Evolutionary conservation across 2,113 vertebrate genomes (phyloP).

Genomic region (Maccullochella peelii): DNA sequence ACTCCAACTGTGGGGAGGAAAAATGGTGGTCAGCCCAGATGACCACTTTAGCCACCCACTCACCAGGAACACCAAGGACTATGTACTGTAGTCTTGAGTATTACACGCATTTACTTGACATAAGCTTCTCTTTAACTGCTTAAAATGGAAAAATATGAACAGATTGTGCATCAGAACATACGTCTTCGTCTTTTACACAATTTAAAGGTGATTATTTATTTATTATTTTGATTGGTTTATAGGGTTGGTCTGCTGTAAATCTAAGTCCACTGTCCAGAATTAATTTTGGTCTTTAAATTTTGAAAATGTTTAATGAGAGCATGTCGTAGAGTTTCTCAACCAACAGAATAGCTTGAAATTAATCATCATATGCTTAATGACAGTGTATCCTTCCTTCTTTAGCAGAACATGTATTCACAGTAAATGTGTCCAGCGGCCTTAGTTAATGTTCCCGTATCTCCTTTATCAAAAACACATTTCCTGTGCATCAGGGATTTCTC

Average conservation of each 20-base stretch:
- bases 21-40: conserved; percentile 59
- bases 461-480: conserved; percentile 36
- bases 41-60: conserved; percentile 62
- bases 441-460: conserved; percentile 12
- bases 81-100: conserved; percentile 25
- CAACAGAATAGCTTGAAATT: background rate
- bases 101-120: background rate
- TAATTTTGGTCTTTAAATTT: background rate
- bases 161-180: background rate
- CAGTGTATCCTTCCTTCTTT: background rate
- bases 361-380: background rate
- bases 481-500: conserved; percentile 39
- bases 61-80: conserved; percentile 10
- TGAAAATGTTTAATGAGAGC: background rate
- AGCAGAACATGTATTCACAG: background rate
- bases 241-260: background rate
- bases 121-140: background rate
- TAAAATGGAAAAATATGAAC: background rate
- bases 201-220: background rate
- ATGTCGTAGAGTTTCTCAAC: background rate
- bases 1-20: conserved; percentile 52
- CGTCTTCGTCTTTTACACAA: background rate
- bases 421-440: background rate
- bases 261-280: background rate
- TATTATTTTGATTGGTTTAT: background rate